A percentile compares a stretch with the other conserved stretches of the same genome.
Conservation (phyloP, 1,140 invertebrate species). For the Drosophila nebulosa region DNA sequence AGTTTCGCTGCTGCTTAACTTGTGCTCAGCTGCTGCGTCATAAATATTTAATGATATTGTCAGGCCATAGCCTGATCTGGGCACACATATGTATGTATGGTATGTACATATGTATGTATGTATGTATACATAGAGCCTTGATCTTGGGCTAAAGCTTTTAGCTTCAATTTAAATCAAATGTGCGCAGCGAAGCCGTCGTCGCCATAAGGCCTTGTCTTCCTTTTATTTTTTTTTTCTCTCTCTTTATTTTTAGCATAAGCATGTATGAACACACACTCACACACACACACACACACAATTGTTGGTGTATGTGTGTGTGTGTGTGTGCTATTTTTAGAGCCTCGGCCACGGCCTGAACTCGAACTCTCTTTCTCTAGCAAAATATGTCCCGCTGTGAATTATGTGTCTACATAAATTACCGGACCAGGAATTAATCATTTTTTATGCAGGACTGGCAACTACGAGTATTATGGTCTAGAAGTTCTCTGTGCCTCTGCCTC, state of each 20-base stretch:
- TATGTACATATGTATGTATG: neutral
- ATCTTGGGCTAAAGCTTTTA: slow-evolving; percentile 41
- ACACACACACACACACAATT: neutral
- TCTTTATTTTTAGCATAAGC: slow-evolving; percentile 70
- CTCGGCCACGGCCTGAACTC: slow-evolving; percentile 72
- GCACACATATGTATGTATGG: slow-evolving; percentile 6
- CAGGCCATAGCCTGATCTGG: slow-evolving; percentile 30
- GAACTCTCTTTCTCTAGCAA: slow-evolving; percentile 74
- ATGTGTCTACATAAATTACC: slow-evolving; percentile 79
- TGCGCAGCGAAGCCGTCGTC: slow-evolving; percentile 55
- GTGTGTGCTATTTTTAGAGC: slow-evolving; percentile 68
- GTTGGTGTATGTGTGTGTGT: slow-evolving; percentile 8
- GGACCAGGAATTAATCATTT: slow-evolving; percentile 76
- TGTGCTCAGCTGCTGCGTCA: slow-evolving; percentile 56
- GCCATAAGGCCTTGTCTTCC: slow-evolving; percentile 34
- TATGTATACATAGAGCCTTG: slow-evolving; percentile 33
- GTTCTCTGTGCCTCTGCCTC: neutral
- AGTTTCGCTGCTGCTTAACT: slow-evolving; percentile 2
- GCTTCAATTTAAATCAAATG: slow-evolving; percentile 78
- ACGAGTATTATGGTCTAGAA: slow-evolving; percentile 1
- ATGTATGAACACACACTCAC: slow-evolving; percentile 59
- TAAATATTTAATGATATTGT: slow-evolving; percentile 77
- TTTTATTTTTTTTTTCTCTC: slow-evolving; percentile 57
- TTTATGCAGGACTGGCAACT: slow-evolving; percentile 64
- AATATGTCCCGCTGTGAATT: slow-evolving; percentile 78